These are phyloP conservation scores for Plodia interpunctella DNA, from an alignment of 1,140 invertebrate genomes.

Conservation along the genomic window DNA sequence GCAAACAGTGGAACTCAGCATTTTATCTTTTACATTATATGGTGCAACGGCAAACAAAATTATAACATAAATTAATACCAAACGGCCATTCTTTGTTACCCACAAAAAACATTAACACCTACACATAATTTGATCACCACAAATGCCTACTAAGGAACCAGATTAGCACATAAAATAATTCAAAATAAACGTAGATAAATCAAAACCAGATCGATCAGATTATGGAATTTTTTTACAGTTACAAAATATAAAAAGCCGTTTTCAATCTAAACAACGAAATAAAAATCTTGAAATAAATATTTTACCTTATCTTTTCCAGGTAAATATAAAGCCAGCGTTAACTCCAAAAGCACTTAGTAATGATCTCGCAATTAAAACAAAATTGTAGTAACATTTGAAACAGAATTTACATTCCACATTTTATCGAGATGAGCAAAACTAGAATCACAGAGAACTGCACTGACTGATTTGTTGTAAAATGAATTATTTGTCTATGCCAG, in stretches of 20 bases:
- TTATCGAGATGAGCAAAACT: constrained; percentile 29
- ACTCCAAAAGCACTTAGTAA: background rate
- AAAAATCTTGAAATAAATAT: constrained; percentile 2
- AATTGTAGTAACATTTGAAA: background rate
- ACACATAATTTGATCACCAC: constrained; percentile 33
- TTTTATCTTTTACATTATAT: background rate
- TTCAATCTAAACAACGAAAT: constrained; percentile 10
- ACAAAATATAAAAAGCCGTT: constrained; percentile 17
- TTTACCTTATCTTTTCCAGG: constrained; percentile 4
- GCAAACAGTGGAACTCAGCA: constrained; percentile 25
- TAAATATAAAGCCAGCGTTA: constrained; percentile 11
- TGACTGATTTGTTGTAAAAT: background rate
- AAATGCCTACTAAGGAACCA: constrained; percentile 19
- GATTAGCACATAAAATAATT: constrained; percentile 3
- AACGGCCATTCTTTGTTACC: constrained; percentile 20
- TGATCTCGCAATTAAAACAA: constrained; percentile 24
- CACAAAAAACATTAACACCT: constrained; percentile 41
- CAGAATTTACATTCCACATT: constrained; percentile 39
- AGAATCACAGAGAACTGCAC: background rate
- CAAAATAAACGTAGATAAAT: constrained; percentile 16
- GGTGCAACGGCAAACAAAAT: background rate
- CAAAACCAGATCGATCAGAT: constrained; percentile 20
- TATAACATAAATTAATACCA: background rate
- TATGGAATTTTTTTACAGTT: constrained; percentile 38
- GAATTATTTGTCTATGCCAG: too few species aligned